phyloP scores from a whole-genome alignment of 2,888 invertebrate genomes.

The Nephrotoma guestfalica region DNA sequence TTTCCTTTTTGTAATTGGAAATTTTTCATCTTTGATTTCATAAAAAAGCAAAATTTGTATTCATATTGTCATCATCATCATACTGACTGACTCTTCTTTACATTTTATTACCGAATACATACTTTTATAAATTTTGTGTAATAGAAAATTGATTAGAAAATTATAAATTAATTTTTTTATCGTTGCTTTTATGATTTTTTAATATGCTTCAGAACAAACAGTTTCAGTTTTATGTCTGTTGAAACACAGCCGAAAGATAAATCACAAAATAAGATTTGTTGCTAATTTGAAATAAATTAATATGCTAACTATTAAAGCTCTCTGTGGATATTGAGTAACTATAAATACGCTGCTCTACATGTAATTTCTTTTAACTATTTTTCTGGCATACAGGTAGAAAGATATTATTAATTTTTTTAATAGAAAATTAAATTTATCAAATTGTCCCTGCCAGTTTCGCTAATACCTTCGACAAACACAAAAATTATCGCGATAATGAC shows the following conservation, averaged over 20 bases:
- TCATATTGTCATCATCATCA: background rate
- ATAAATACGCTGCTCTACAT: too few relatives aligned
- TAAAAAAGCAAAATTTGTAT: background rate
- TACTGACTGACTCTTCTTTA: background rate
- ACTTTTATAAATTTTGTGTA: background rate
- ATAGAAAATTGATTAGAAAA: background rate
- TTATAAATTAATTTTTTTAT: background rate
- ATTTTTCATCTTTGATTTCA: background rate
- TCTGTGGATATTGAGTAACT: too few relatives aligned
- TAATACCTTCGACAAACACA: too few relatives aligned
- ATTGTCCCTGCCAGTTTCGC: too few relatives aligned
- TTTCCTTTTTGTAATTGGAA: background rate
- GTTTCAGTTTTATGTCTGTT: background rate
- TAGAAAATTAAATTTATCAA: too few relatives aligned
- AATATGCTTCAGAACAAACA: background rate
- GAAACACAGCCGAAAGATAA: background rate
- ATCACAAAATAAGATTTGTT: background rate
- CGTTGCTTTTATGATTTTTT: background rate
- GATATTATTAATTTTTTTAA: too few relatives aligned
- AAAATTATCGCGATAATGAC: too few relatives aligned
- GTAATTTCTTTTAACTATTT: too few relatives aligned
- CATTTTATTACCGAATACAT: background rate
- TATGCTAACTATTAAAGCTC: too few relatives aligned
- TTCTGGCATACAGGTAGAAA: too few relatives aligned
- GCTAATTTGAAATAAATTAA: background rate